These are phyloP conservation scores for Falco columbarius DNA, from an alignment of 2,797 vertebrate genomes.

Conservation along the genomic window DNA sequence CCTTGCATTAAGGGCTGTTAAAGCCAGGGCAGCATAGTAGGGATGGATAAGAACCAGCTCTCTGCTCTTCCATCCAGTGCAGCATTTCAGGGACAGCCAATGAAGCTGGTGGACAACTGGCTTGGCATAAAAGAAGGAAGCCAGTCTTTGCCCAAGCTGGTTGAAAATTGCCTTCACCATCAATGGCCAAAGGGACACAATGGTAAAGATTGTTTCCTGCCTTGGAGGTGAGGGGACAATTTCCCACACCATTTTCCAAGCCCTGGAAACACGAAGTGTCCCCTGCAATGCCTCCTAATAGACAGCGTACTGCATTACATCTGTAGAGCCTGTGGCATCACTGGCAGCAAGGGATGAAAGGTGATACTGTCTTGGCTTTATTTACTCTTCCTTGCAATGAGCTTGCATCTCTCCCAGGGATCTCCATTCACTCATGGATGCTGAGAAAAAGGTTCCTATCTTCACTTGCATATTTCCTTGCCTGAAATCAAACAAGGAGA, in stretches of 20 bases:
- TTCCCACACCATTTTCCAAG: not conserved
- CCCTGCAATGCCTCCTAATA: accelerated
- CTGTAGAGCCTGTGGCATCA: not conserved
- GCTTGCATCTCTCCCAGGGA: not conserved
- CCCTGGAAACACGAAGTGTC: not conserved
- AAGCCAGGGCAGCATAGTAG: not conserved
- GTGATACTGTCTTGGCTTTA: not conserved
- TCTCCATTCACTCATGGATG: not conserved
- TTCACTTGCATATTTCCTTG: not conserved
- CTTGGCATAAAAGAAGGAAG: not conserved
- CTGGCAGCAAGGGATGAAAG: not conserved
- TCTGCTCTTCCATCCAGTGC: not conserved
- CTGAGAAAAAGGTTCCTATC: not conserved
- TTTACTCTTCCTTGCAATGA: not conserved
- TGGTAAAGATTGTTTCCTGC: not conserved
- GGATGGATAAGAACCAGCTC: not conserved
- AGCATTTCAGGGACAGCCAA: not conserved
- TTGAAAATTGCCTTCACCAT: not conserved
- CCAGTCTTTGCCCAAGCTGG: not conserved
- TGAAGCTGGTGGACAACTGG: not conserved
- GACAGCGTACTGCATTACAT: not conserved
- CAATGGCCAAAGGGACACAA: not conserved
- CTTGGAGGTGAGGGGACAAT: not conserved
- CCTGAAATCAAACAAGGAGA: not conserved
- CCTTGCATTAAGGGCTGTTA: not conserved